Conservation (phyloP, 2,888 invertebrate genomes). For the Cosmia trapezina region DNA sequence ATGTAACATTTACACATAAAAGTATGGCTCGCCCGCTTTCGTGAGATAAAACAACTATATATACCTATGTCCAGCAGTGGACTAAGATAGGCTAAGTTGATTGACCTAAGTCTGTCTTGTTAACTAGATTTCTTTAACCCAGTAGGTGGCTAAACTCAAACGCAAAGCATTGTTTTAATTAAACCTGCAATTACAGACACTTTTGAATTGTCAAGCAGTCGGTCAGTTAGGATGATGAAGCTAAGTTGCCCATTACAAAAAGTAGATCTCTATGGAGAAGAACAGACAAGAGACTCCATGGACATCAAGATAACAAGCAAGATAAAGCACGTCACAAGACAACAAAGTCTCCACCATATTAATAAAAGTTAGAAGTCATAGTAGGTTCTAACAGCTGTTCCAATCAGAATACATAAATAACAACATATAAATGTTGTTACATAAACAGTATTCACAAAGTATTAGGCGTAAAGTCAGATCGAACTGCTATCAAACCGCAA, state of each 20-base stretch:
- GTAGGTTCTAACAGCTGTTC: background rate
- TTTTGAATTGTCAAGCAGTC: background rate
- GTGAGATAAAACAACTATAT: too few relatives aligned
- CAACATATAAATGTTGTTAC: background rate
- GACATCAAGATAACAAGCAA: background rate
- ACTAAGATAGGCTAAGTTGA: too few relatives aligned
- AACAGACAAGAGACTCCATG: background rate
- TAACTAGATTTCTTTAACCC: background rate
- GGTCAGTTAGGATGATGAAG: background rate
- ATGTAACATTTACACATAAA: too few relatives aligned
- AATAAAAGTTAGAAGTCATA: background rate
- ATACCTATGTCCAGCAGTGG: too few relatives aligned
- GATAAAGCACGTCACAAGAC: background rate
- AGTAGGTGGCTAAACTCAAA: background rate
- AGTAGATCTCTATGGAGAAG: background rate
- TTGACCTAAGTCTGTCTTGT: too few relatives aligned
- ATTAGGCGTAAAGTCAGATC: conserved; percentile 6
- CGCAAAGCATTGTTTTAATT: background rate
- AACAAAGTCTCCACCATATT: too few relatives aligned
- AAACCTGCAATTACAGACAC: background rate
- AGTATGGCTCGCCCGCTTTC: too few relatives aligned
- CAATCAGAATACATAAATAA: background rate
- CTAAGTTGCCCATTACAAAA: background rate
- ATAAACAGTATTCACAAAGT: background rate
- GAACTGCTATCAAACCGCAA: conserved; percentile 32